Evolutionary conservation across 2,888 invertebrate species (phyloP).

Genomic region (Ichneumoninae sp.): DNA sequence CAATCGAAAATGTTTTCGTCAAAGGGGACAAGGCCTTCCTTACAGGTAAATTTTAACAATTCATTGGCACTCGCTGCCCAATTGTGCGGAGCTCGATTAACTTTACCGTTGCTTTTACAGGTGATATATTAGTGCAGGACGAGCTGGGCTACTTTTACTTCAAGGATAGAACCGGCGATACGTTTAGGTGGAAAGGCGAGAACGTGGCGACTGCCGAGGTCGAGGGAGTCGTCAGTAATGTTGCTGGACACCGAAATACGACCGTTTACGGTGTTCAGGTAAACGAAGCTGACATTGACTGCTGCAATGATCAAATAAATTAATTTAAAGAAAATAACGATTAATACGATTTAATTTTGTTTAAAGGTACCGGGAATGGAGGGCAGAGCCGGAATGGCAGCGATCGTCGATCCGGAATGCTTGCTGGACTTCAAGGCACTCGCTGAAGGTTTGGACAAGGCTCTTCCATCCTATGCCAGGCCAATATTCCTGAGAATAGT

Average conservation of each 20-base stretch:
- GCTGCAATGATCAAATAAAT: neutral
- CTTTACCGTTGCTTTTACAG: conserved; percentile 71
- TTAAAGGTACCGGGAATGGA: conserved; percentile 84
- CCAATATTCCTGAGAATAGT: conserved; percentile 88
- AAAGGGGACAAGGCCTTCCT: conserved; percentile 89
- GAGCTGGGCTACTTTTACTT: conserved; percentile 88
- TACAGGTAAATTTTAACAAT: conserved; percentile 83
- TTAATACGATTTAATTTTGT: neutral
- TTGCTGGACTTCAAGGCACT: conserved; percentile 83
- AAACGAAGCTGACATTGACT: conserved; percentile 1
- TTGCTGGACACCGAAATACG: conserved; percentile 90
- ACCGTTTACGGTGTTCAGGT: conserved; percentile 97
- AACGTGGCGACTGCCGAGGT: conserved; percentile 90
- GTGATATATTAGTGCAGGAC: conserved; percentile 88
- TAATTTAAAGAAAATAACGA: neutral
- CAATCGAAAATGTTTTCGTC: conserved; percentile 88
- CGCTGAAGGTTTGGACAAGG: conserved; percentile 83
- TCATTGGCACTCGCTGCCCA: neutral
- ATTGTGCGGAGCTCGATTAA: neutral
- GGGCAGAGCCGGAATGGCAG: conserved; percentile 89
- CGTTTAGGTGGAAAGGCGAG: conserved; percentile 89
- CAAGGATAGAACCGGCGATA: conserved; percentile 88
- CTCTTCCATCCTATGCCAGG: conserved; percentile 87
- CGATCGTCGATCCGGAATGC: conserved; percentile 86
- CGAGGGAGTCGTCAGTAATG: conserved; percentile 87